Base-by-base conservation (phyloP, 2,113 vertebrate genomes). In the Atrichornis clamosus region DNA sequence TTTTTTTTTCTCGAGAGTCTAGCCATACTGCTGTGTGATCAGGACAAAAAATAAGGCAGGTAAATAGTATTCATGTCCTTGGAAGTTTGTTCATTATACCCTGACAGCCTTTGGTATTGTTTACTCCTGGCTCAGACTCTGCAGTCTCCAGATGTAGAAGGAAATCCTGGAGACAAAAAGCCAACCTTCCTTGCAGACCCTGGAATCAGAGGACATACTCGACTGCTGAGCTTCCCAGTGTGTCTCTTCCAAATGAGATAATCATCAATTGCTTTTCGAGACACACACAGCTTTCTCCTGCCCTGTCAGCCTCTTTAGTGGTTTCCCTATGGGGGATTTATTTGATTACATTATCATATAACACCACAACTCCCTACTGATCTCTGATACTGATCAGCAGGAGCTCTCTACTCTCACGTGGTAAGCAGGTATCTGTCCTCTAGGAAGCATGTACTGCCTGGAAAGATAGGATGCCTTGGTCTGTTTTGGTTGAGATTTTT, bases 321-420 rank as follows among this genome's bases (percentile, higher is more conserved):
- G 19, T 49, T 84, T 94, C 59, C 26, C 52, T 35, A 2, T 6
- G 42, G 27, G 27, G 21, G 7, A 3, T 11, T 88, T 68, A 90
- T 90, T 84, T 84, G 86, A 84, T 91, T 88, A 32, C 79, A 70
- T 93, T 94, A 84, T 64, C 79, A 74, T 88, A 80, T 5, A 80
- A 28, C 42, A 59, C 33, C 5, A 4, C 26, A 85, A 21, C 55
- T 94, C 82, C 41, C 56, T 39, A 18, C 63, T 11, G 46, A 37
- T 50, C 19, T 84, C 44, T 35, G 23, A 69, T 20, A 58, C 23
- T 11, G 41, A 72, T 82, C 84, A 92, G 35, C 56, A 55, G 53
- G 67, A 93, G 33, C 30, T 35, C 53, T 82, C 65, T 85, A 35
- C 74, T 55, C 22, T 32, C 2, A 0, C 7, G 13, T 41, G 44